phyloP scores from a whole-genome alignment of 2,113 vertebrate genomes.

The Mustelus asterias region DNA sequence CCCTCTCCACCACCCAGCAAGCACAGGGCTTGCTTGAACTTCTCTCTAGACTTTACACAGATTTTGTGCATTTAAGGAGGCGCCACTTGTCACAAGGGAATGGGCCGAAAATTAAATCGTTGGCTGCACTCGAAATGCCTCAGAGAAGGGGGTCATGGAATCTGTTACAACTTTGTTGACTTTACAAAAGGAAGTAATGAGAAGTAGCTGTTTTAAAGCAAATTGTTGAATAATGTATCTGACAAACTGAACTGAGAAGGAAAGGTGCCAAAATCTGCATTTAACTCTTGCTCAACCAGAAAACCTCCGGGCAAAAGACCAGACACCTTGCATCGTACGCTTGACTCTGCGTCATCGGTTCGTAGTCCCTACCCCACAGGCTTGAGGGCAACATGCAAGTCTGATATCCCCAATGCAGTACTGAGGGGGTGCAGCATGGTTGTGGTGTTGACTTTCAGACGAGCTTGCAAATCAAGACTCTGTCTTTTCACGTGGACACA shows the following conservation, averaged over 20 bases:
- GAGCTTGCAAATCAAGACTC: not conserved
- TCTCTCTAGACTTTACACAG: slow-evolving; percentile 26
- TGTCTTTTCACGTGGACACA: not conserved
- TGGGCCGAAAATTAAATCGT: slow-evolving; percentile 17
- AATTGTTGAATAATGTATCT: slow-evolving; percentile 37
- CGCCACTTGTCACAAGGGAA: slow-evolving; percentile 25
- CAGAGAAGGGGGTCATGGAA: slow-evolving; percentile 28
- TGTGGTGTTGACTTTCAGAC: not conserved
- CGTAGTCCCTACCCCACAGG: not conserved
- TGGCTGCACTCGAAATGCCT: slow-evolving; percentile 20
- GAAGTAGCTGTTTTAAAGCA: slow-evolving; percentile 38
- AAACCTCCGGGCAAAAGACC: not conserved
- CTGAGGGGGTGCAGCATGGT: not conserved
- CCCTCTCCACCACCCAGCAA: not conserved
- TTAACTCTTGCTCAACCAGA: slow-evolving; percentile 26
- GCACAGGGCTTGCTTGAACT: not conserved
- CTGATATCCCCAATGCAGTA: not conserved
- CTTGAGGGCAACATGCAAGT: not conserved
- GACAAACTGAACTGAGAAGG: slow-evolving; percentile 8
- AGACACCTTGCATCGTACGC: not conserved
- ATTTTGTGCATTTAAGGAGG: slow-evolving; percentile 31
- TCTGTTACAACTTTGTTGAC: slow-evolving; percentile 30
- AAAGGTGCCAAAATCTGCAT: slow-evolving; percentile 14
- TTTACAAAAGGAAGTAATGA: slow-evolving; percentile 37
- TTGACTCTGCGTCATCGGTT: not conserved